Evolutionary conservation across 2,113 vertebrate species (phyloP).

Genomic region (Ailurus styani): DNA sequence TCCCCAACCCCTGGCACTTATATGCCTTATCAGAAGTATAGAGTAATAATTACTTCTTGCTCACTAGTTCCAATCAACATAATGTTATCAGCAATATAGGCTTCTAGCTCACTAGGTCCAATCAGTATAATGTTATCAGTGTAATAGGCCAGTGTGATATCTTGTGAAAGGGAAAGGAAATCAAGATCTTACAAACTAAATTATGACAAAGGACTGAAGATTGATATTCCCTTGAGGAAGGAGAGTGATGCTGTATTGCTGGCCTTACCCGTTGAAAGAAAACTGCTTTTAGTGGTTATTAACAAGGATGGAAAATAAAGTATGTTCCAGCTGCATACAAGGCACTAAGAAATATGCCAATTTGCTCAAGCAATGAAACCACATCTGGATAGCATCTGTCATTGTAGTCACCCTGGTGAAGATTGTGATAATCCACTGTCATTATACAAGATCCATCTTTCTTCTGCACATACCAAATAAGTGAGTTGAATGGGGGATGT

Average conservation of each 20-base stretch:
- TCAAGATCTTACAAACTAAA: neutral
- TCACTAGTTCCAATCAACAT: neutral
- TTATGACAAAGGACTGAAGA: neutral
- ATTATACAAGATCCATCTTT: neutral
- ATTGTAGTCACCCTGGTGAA: neutral
- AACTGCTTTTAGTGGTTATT: neutral
- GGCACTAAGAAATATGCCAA: neutral
- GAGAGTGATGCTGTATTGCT: accelerated
- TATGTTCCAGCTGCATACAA: neutral
- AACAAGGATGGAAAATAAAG: neutral
- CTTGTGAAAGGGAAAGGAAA: neutral
- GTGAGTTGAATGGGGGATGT: neutral
- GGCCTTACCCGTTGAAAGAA: neutral
- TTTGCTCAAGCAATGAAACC: neutral
- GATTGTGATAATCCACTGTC: neutral
- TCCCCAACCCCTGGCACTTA: neutral
- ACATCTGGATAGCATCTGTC: neutral
- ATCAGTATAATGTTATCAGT: neutral
- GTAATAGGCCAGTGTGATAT: neutral
- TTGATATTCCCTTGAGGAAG: no score
- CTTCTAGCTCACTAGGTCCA: neutral
- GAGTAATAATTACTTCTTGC: neutral
- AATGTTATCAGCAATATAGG: neutral
- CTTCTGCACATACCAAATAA: neutral
- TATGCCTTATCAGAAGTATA: neutral